phyloP scores from a whole-genome alignment of 1,140 invertebrate species.

The Trachymyrmex cornetzi region DNA sequence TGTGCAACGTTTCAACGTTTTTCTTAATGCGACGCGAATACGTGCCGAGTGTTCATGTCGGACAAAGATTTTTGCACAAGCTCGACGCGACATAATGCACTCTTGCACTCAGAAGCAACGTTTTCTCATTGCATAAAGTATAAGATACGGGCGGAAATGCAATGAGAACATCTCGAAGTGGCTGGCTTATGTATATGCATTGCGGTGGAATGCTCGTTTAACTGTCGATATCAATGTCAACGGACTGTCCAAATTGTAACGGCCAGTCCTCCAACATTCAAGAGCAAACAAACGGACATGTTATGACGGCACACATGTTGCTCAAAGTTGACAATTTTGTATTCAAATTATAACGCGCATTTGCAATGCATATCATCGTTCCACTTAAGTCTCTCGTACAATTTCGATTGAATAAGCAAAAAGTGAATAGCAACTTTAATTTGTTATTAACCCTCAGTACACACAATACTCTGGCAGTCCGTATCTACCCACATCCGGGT shows the following conservation, averaged over 20 bases:
- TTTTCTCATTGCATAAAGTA: slow-evolving; percentile 42
- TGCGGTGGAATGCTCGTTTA: slow-evolving; percentile 39
- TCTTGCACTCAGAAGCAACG: slow-evolving; percentile 24
- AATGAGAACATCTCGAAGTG: slow-evolving; percentile 3
- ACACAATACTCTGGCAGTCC: too few relatives aligned
- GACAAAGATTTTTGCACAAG: slow-evolving; percentile 46
- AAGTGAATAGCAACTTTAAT: not conserved
- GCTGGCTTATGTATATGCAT: slow-evolving; percentile 55
- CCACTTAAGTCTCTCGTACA: not conserved
- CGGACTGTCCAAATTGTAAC: slow-evolving; percentile 44
- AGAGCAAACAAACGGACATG: not conserved
- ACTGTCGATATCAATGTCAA: slow-evolving; percentile 60
- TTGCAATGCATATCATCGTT: not conserved
- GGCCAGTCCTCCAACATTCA: not conserved
- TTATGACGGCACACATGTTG: slow-evolving; percentile 14
- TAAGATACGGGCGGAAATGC: slow-evolving; percentile 5
- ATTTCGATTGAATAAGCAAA: not conserved
- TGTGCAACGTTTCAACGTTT: slow-evolving; percentile 4
- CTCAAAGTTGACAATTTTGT: slow-evolving; percentile 36
- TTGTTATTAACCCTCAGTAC: not conserved
- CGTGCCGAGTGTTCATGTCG: not conserved
- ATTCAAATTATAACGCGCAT: not conserved
- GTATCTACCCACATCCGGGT: too few relatives aligned
- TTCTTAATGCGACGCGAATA: slow-evolving; percentile 14
- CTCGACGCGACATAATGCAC: not conserved